phyloP scores from a whole-genome alignment of 2,888 invertebrate genomes.

The Herminia tarsipennalis region DNA sequence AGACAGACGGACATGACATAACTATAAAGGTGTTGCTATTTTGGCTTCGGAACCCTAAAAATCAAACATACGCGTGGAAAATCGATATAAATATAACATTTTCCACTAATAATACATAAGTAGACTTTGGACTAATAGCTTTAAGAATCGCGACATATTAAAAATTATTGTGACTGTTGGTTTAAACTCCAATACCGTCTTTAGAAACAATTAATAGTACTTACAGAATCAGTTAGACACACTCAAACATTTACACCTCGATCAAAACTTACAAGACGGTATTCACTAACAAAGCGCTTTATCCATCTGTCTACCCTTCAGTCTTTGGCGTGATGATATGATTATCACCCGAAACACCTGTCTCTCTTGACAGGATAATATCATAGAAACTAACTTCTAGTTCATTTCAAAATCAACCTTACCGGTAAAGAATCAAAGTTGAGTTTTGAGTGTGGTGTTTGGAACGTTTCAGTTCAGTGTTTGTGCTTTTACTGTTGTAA shows the following conservation, averaged over 20 bases:
- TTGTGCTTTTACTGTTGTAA: constrained; percentile 31
- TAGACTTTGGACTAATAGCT: background rate
- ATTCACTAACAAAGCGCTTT: constrained; percentile 9
- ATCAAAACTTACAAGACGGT: constrained; percentile 9
- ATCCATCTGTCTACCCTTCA: constrained; percentile 20
- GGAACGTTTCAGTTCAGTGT: constrained; percentile 15
- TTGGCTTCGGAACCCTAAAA: too few species aligned
- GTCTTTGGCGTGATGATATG: constrained; percentile 10
- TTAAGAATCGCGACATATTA: too few species aligned
- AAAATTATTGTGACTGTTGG: too few species aligned
- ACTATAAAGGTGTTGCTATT: too few species aligned
- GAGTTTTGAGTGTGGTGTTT: constrained; percentile 2
- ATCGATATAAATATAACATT: too few species aligned
- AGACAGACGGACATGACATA: too few species aligned
- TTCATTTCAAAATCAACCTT: background rate
- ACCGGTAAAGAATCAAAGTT: background rate
- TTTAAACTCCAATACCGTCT: background rate
- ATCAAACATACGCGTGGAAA: too few species aligned
- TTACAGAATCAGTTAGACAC: too few species aligned
- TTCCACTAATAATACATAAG: too few species aligned
- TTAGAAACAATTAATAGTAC: too few species aligned
- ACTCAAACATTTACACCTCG: constrained; percentile 3
- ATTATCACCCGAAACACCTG: constrained; percentile 30
- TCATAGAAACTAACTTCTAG: constrained; percentile 15
- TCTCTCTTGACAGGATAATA: constrained; percentile 27